These are phyloP conservation scores for Dilophus febrilis DNA, from an alignment of 2,888 invertebrate species.

Conservation along the genomic window DNA sequence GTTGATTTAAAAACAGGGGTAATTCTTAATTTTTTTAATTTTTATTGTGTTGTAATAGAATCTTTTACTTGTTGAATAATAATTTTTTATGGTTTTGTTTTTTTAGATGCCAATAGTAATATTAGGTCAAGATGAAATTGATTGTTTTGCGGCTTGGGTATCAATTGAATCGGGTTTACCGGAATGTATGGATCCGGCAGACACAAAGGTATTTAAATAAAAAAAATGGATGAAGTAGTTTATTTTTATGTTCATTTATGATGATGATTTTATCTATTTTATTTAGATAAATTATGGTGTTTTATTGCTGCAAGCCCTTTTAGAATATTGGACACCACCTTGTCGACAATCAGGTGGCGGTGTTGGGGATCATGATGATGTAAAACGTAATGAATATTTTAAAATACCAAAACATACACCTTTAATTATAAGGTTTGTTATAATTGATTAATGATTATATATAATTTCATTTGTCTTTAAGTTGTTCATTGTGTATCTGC, in stretches of 20 bases:
- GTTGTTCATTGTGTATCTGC: too few species aligned
- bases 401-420: conserved; percentile 91
- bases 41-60: conserved; percentile 4
- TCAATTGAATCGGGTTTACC: conserved; percentile 89
- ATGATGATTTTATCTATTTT: neutral
- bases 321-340: conserved; percentile 83
- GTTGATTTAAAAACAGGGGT: conserved; percentile 97
- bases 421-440: conserved; percentile 67
- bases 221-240: too few species aligned
- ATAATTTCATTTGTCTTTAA: conserved; percentile 2
- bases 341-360: conserved; percentile 43
- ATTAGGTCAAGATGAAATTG: conserved; percentile 90
- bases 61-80: conserved; percentile 1
- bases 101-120: conserved; percentile 88
- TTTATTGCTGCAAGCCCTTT: conserved; percentile 76
- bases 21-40: conserved; percentile 20
- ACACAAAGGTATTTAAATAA: conserved; percentile 22
- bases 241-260: too few species aligned
- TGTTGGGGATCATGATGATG: conserved; percentile 49
- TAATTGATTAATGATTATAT: neutral
- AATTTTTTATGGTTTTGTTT: conserved; percentile 5
- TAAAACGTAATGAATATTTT: conserved; percentile 64
- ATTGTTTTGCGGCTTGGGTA: conserved; percentile 97
- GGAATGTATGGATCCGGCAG: conserved; percentile 35
- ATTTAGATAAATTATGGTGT: conserved; percentile 84